These are phyloP conservation scores for Pelobates fuscus DNA, from an alignment of 2,113 vertebrate species.

Conservation along the genomic window DNA sequence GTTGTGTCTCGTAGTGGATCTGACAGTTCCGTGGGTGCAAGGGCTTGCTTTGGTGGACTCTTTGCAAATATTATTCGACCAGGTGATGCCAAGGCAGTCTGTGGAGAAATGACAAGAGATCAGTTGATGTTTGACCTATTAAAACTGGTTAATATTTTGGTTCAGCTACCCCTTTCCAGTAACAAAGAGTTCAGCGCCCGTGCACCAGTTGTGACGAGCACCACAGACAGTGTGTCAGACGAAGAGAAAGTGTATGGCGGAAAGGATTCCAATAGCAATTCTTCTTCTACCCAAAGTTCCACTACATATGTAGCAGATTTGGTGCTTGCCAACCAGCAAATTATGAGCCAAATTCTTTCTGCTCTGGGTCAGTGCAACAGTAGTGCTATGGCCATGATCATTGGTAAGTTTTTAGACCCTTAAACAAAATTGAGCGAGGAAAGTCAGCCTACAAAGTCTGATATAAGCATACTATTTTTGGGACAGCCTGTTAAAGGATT, in stretches of 20 bases:
- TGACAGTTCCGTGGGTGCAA: slow-evolving; percentile 91
- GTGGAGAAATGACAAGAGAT: slow-evolving; percentile 95
- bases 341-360: slow-evolving; percentile 98
- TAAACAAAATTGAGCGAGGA: not conserved
- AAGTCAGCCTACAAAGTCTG: too few relatives aligned
- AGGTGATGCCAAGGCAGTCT: slow-evolving; percentile 96
- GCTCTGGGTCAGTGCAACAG: slow-evolving; percentile 97
- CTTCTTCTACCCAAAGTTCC: slow-evolving; percentile 75
- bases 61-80: slow-evolving; percentile 97
- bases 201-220: slow-evolving; percentile 74
- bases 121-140: slow-evolving; percentile 97
- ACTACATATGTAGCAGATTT: slow-evolving; percentile 89
- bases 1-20: slow-evolving; percentile 95
- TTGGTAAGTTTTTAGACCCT: slow-evolving; percentile 76
- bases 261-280: slow-evolving; percentile 85
- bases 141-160: slow-evolving; percentile 92
- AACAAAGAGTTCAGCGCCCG: slow-evolving; percentile 92
- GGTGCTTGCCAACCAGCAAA: slow-evolving; percentile 95
- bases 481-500: not conserved
- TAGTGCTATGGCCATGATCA: slow-evolving; percentile 99
- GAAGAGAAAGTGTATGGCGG: slow-evolving; percentile 97
- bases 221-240: slow-evolving; percentile 90
- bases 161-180: slow-evolving; percentile 90
- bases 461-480: too few relatives aligned
- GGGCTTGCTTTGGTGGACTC: slow-evolving; percentile 94